Conservation (phyloP, 2,888 invertebrate species). For the Drosophila kambysellisi region DNA sequence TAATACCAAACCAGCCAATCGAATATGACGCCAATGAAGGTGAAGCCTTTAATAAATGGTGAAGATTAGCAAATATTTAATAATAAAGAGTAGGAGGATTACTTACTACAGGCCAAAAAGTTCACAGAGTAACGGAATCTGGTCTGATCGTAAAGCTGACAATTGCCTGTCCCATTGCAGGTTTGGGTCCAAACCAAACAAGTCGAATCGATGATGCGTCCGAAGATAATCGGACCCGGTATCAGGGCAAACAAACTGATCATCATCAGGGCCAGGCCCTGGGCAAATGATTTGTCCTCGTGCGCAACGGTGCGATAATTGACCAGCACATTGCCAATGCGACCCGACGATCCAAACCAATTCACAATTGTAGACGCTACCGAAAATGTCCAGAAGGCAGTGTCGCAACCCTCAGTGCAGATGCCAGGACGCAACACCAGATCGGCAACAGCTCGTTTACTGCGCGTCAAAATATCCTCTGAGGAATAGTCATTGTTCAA, state of each 20-base stretch:
- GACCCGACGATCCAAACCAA: slow-evolving; percentile 88
- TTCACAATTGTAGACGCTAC: slow-evolving; percentile 86
- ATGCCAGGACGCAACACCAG: slow-evolving; percentile 84
- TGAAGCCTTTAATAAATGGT: slow-evolving; percentile 85
- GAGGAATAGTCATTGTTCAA: slow-evolving; percentile 43
- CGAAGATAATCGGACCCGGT: slow-evolving; percentile 89
- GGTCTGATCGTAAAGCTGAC: slow-evolving; percentile 88
- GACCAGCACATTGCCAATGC: slow-evolving; percentile 88
- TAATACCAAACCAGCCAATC: slow-evolving; percentile 88
- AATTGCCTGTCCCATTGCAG: slow-evolving; percentile 88
- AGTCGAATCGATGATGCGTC: slow-evolving; percentile 88
- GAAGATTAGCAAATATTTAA: slow-evolving; percentile 17
- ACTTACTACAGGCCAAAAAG: slow-evolving; percentile 86
- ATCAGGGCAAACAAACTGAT: slow-evolving; percentile 88
- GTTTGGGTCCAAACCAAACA: slow-evolving; percentile 89
- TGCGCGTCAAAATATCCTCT: slow-evolving; percentile 42
- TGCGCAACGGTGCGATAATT: slow-evolving; percentile 88
- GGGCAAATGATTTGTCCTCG: slow-evolving; percentile 88
- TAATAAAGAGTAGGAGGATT: too few species aligned
- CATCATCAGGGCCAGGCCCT: slow-evolving; percentile 88
- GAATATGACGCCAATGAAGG: slow-evolving; percentile 87
- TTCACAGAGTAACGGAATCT: slow-evolving; percentile 87
- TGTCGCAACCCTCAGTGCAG: slow-evolving; percentile 86
- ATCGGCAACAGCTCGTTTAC: slow-evolving; percentile 37
- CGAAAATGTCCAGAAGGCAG: slow-evolving; percentile 86